These are phyloP conservation scores for Maniola jurtina DNA, from an alignment of 1,140 invertebrate species.

Conservation along the genomic window DNA sequence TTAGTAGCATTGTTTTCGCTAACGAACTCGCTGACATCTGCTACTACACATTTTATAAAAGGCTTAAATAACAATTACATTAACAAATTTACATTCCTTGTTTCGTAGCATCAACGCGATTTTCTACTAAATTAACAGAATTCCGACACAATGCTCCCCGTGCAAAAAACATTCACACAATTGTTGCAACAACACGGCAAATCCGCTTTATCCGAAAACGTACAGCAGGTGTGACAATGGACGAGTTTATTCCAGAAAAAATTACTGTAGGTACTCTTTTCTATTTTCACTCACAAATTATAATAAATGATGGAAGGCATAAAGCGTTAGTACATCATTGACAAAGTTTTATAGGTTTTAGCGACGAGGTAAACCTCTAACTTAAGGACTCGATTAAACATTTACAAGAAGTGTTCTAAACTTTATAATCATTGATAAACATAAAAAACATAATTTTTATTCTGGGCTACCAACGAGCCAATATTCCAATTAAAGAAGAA, in stretches of 20 bases:
- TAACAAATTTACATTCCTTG: neutral
- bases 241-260: slow-evolving; percentile 38
- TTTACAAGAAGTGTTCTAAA: too few relatives aligned
- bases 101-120: slow-evolving; percentile 20
- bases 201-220: slow-evolving; percentile 37
- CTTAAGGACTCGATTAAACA: too few relatives aligned
- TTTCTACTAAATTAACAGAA: slow-evolving; percentile 31
- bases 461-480: too few relatives aligned
- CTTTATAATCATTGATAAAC: too few relatives aligned
- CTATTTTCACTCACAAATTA: slow-evolving; percentile 28
- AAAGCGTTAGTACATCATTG: too few relatives aligned
- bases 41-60: neutral
- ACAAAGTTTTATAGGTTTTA: too few relatives aligned
- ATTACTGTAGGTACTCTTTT: slow-evolving; percentile 11
- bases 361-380: too few relatives aligned
- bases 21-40: neutral
- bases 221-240: slow-evolving; percentile 40
- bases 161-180: slow-evolving; percentile 33
- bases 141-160: slow-evolving; percentile 21
- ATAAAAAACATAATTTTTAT: too few relatives aligned
- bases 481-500: too few relatives aligned
- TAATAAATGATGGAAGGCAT: too few relatives aligned
- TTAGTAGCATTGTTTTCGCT: neutral
- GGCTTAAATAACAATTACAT: slow-evolving; percentile 5
- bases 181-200: slow-evolving; percentile 36